A percentile compares a stretch with the other conserved stretches of the same genome.
These are phyloP conservation scores for Manacus vitellinus DNA, from an alignment of 2,113 vertebrate species.

Conservation along the genomic window DNA sequence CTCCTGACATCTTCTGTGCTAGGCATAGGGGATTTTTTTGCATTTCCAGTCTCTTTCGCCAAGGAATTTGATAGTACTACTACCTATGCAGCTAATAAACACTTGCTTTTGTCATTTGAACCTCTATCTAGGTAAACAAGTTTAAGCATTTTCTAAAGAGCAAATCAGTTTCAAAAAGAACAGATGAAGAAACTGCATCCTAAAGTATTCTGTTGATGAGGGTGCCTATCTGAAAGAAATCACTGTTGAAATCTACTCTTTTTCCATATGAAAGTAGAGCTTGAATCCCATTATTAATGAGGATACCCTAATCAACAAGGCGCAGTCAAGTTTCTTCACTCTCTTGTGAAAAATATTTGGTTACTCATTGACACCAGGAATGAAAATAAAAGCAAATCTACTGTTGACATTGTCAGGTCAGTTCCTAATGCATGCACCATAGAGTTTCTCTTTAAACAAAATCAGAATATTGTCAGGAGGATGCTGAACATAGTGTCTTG, in stretches of 20 bases:
- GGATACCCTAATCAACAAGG: not conserved
- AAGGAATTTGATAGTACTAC: not conserved
- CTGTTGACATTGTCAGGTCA: not conserved
- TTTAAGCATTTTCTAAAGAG: not conserved
- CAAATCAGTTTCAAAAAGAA: not conserved
- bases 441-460: not conserved
- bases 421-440: not conserved
- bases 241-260: not conserved
- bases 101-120: not conserved
- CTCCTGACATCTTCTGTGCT: not conserved
- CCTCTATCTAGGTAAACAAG: not conserved
- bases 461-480: not conserved
- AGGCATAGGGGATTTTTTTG: not conserved
- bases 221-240: not conserved
- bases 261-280: not conserved
- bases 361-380: not conserved
- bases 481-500: not conserved
- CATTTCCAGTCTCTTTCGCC: not conserved
- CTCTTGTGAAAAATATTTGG: not conserved
- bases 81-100: not conserved
- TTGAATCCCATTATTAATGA: not conserved
- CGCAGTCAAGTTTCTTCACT: not conserved
- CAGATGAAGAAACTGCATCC: not conserved
- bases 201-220: not conserved
- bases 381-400: not conserved